A percentile compares a stretch with the other conserved stretches of the same genome.
Conservation (phyloP, 2,888 invertebrate species). For the Harpalus rubripes region DNA sequence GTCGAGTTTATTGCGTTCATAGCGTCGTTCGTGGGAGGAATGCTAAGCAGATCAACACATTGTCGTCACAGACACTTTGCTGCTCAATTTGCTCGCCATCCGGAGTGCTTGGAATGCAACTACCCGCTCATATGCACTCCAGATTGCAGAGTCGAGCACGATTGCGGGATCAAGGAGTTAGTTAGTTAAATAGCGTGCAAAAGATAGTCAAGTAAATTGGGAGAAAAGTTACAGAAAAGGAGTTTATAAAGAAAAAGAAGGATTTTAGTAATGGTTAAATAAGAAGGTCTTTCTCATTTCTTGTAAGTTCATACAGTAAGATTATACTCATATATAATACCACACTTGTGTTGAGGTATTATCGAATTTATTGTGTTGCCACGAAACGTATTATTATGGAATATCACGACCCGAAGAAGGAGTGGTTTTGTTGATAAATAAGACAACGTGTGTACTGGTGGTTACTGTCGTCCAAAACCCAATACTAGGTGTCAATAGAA, state of each 20-base stretch:
- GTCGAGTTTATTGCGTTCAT: conserved; percentile 27
- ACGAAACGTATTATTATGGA: too few species aligned
- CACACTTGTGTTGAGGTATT: too few species aligned
- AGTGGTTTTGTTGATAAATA: too few species aligned
- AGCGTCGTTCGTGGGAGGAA: background rate
- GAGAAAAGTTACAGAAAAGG: background rate
- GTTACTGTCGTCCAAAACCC: too few species aligned
- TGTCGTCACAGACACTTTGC: conserved; percentile 32
- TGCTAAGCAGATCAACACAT: conserved; percentile 48
- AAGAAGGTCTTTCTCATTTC: too few species aligned
- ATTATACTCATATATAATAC: too few species aligned
- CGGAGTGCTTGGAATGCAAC: background rate
- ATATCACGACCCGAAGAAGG: too few species aligned
- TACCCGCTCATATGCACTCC: background rate
- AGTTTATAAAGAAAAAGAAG: background rate
- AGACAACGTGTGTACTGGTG: too few species aligned
- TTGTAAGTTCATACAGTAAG: too few species aligned
- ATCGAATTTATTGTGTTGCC: too few species aligned
- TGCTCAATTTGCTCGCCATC: background rate
- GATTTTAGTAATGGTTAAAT: too few species aligned
- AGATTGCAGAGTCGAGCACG: background rate
- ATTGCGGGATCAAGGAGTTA: background rate
- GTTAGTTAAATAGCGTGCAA: background rate
- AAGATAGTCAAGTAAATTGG: background rate
- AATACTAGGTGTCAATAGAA: too few species aligned